phyloP scores from a whole-genome alignment of 1,140 invertebrate species.

The Penaeus chinensis region DNA sequence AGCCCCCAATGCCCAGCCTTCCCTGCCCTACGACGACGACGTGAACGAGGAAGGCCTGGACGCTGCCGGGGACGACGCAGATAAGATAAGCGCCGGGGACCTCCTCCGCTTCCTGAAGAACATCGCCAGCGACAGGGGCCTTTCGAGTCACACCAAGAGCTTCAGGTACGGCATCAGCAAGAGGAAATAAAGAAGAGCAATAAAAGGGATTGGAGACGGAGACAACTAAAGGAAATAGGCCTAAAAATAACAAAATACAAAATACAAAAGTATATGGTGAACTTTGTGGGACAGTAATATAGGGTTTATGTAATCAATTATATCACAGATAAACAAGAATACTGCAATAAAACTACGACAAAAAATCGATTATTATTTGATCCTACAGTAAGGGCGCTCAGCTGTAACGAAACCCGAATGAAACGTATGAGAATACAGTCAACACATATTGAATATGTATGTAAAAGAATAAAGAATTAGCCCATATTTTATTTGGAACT shows the following conservation, averaged over 20 bases:
- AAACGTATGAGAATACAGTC: too few species aligned
- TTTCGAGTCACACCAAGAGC: constrained; percentile 50
- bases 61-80: constrained; percentile 5
- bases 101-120: constrained; percentile 34
- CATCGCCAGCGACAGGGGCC: constrained; percentile 43
- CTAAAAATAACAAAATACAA: too few species aligned
- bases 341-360: too few species aligned
- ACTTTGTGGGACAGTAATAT: too few species aligned
- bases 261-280: too few species aligned
- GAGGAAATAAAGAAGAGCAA: constrained; percentile 35
- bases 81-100: constrained; percentile 32
- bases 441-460: neutral
- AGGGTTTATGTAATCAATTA: too few species aligned
- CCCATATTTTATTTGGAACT: too few species aligned
- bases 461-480: neutral
- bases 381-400: too few species aligned
- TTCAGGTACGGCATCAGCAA: constrained; percentile 55
- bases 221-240: too few species aligned
- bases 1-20: constrained; percentile 52
- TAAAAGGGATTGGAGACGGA: neutral
- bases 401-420: too few species aligned
- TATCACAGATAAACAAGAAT: too few species aligned
- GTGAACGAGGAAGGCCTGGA: neutral
- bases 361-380: too few species aligned
- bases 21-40: constrained; percentile 22